Conservation (phyloP, 2,113 vertebrate genomes). For the Myocastor coypus region DNA sequence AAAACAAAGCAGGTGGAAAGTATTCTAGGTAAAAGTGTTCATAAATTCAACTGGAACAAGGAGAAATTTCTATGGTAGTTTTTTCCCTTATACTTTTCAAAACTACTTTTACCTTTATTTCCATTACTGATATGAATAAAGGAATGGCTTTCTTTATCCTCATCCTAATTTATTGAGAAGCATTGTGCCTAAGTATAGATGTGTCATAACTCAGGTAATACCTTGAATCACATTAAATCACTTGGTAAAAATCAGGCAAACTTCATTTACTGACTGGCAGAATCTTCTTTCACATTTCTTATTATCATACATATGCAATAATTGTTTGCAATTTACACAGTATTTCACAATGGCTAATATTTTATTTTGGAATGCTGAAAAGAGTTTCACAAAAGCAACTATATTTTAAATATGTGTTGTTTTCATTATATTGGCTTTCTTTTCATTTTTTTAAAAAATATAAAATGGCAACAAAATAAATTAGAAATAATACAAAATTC, state of each 20-base stretch:
- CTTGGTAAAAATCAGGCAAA: not conserved
- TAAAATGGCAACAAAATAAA: no score
- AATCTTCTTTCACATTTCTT: not conserved
- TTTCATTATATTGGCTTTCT: not conserved
- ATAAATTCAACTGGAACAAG: slow-evolving; percentile 24
- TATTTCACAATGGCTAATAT: not conserved
- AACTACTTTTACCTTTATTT: not conserved
- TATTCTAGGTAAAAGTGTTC: not conserved
- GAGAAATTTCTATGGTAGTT: not conserved
- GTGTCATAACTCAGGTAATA: no score
- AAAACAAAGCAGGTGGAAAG: slow-evolving; percentile 5
- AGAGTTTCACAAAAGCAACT: not conserved
- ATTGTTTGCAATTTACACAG: not conserved
- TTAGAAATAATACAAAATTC: no score
- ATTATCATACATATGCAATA: not conserved
- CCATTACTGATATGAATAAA: not conserved
- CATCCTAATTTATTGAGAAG: not conserved
- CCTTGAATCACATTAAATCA: no score
- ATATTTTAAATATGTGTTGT: not conserved
- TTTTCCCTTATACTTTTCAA: not conserved
- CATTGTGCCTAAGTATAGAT: no score
- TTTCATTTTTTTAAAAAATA: no score
- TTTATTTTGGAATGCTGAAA: not conserved
- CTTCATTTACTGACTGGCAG: not conserved
- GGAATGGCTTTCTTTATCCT: not conserved